These are phyloP conservation scores for Gorsachius magnificus DNA, from an alignment of 2,797 vertebrate species.

Conservation along the genomic window DNA sequence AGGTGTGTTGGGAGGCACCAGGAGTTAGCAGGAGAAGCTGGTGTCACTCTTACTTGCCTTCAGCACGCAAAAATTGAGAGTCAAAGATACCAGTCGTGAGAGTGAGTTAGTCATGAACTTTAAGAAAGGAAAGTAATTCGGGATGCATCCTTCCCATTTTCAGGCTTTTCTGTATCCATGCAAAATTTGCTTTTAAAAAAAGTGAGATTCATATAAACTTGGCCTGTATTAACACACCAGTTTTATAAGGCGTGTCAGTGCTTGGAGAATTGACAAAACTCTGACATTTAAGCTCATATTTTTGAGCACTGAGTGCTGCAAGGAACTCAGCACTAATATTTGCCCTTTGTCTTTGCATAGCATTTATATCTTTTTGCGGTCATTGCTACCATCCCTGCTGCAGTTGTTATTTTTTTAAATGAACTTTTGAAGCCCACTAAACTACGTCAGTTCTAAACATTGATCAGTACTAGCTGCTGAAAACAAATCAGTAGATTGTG, in stretches of 20 bases:
- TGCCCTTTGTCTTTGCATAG: background rate
- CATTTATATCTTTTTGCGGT: background rate
- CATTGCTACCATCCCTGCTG: background rate
- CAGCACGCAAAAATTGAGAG: background rate
- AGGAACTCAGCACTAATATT: background rate
- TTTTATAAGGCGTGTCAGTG: background rate
- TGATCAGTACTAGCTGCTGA: background rate
- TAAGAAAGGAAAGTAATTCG: background rate
- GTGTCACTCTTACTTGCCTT: background rate
- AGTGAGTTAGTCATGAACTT: constrained; percentile 7
- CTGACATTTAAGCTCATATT: background rate
- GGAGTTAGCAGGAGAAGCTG: background rate
- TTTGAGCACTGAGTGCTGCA: background rate
- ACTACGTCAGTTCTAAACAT: background rate
- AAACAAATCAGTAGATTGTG: background rate
- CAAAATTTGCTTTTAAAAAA: background rate
- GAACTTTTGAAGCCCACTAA: background rate
- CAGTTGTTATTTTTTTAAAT: background rate
- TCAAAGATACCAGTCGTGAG: background rate
- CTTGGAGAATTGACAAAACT: background rate
- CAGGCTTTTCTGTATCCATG: background rate
- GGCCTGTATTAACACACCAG: background rate
- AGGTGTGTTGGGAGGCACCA: background rate
- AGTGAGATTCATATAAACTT: background rate
- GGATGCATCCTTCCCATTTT: background rate